Conservation (phyloP, 2,113 vertebrate genomes). For the Galemys pyrenaicus region DNA sequence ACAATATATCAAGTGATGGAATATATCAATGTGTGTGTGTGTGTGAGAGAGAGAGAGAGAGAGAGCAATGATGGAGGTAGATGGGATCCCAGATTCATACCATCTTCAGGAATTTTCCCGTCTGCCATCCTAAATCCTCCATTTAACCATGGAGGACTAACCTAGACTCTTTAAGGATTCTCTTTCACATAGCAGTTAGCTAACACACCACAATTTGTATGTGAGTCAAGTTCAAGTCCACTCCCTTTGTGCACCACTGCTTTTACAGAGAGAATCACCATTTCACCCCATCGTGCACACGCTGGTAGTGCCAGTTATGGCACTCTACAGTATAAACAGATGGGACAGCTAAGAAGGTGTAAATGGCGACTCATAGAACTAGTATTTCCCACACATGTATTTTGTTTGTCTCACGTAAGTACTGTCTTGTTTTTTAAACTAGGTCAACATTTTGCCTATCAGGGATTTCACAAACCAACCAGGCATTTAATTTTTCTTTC, state of each 20-base stretch:
- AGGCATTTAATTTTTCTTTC: background rate
- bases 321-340: background rate
- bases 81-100: background rate
- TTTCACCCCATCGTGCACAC: background rate
- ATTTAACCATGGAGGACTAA: background rate
- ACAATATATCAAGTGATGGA: fast-evolving
- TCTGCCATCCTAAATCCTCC: background rate
- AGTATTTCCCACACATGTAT: background rate
- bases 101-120: background rate
- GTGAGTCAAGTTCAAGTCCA: background rate
- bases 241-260: background rate
- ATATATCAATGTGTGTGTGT: background rate
- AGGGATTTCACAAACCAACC: constrained; percentile 48
- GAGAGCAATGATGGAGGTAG: fast-evolving
- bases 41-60: too few relatives aligned
- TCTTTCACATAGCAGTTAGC: too few relatives aligned
- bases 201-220: background rate
- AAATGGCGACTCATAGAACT: background rate
- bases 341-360: background rate
- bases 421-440: background rate
- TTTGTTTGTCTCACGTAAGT: background rate
- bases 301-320: background rate
- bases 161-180: background rate
- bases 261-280: background rate
- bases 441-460: background rate